phyloP scores from a whole-genome alignment of 30 jellyfish, hydroid and myxozoan genomes.

The Hydractinia symbiolongicarpus region DNA sequence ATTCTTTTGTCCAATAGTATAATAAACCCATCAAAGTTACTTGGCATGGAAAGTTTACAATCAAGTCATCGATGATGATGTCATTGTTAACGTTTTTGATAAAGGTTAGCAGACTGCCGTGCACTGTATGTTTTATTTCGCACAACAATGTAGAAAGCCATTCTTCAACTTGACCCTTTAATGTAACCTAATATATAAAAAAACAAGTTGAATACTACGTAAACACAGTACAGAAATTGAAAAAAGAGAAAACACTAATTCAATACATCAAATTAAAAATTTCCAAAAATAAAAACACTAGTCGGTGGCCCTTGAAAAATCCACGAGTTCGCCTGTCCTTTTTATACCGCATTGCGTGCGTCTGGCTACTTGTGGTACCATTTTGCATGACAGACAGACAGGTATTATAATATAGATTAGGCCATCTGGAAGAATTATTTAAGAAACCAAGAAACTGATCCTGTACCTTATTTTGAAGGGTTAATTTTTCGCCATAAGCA shows the following conservation, averaged over 20 bases:
- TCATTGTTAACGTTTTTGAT: slow-evolving; percentile 42
- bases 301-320: too few relatives aligned
- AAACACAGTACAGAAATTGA: not conserved
- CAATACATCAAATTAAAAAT: not conserved
- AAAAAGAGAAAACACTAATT: not conserved
- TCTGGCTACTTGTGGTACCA: too few relatives aligned
- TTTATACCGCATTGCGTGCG: too few relatives aligned
- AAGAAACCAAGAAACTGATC: too few relatives aligned
- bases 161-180: slow-evolving; percentile 48
- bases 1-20: slow-evolving; percentile 55
- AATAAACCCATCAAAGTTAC: slow-evolving; percentile 45
- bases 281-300: not conserved
- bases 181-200: slow-evolving; percentile 24
- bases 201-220: not conserved
- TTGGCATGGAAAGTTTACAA: slow-evolving; percentile 49
- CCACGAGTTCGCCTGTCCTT: too few relatives aligned
- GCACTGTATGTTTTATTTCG: slow-evolving; percentile 39
- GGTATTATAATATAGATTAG: too few relatives aligned
- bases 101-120: slow-evolving; percentile 37
- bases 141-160: slow-evolving; percentile 41
- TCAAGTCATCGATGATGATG: slow-evolving; percentile 42
- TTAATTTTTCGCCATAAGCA: not conserved
- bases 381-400: too few relatives aligned
- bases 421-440: too few relatives aligned
- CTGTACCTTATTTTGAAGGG: not conserved